Evolutionary conservation across 2,797 vertebrate genomes (phyloP).

Genomic region (Malacoctenus gilli): DNA sequence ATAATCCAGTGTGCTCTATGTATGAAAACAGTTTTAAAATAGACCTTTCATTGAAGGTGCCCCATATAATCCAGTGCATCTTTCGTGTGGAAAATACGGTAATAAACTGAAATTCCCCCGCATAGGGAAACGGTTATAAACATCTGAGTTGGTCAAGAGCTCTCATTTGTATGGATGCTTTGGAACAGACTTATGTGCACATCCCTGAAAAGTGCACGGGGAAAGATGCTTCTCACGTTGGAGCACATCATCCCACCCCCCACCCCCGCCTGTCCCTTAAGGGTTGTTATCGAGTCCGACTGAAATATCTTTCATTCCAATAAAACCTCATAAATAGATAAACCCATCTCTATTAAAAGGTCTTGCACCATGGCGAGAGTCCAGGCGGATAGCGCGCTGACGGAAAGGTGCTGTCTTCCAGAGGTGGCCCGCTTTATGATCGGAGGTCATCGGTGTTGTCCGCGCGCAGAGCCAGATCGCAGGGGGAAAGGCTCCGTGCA

Average conservation of each 20-base stretch:
- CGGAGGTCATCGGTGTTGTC: constrained; percentile 50
- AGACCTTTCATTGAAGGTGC: too few relatives aligned
- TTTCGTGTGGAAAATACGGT: too few relatives aligned
- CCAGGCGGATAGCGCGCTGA: constrained; percentile 42
- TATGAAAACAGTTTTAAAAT: too few relatives aligned
- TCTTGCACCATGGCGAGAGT: constrained; percentile 39
- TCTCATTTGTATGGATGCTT: constrained; percentile 31
- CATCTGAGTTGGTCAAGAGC: neutral
- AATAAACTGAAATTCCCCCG: too few relatives aligned
- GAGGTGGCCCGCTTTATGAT: constrained; percentile 37
- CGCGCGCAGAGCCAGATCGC: constrained; percentile 45
- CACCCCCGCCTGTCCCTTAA: constrained; percentile 16
- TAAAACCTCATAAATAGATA: constrained; percentile 64
- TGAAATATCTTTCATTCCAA: constrained; percentile 45
- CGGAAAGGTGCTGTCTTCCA: constrained; percentile 39
- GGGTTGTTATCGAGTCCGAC: constrained; percentile 47
- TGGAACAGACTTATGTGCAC: constrained; percentile 2
- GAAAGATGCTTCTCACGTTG: constrained; percentile 51
- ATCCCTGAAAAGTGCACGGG: constrained; percentile 47
- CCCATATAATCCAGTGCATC: too few relatives aligned
- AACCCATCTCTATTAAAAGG: constrained; percentile 62
- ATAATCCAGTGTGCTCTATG: too few relatives aligned
- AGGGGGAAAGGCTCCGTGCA: constrained; percentile 24
- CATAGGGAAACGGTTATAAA: constrained; percentile 1
- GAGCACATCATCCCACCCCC: constrained; percentile 39